A percentile compares a stretch with the other conserved stretches of the same genome.
These are phyloP conservation scores for Chondrosia reniformis DNA, from an alignment of 37 sponge, comb jelly and placozoan genomes.

Conservation along the genomic window DNA sequence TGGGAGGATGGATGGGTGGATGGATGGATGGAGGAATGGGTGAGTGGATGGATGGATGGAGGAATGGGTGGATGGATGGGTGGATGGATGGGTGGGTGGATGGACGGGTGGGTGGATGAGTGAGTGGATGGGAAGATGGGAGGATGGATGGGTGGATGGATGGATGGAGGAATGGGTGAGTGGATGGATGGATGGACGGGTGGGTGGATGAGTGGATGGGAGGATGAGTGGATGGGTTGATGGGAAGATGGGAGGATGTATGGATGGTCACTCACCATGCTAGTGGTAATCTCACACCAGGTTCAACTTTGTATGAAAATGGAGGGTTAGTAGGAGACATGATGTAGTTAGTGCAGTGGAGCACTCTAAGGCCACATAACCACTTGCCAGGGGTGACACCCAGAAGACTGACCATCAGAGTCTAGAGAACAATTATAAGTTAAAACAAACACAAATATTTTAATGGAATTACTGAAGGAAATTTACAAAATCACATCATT, in stretches of 20 bases:
- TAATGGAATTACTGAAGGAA: too few species aligned
- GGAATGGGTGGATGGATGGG: background rate
- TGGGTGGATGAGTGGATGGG: background rate
- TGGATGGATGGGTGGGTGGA: background rate
- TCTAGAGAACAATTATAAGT: background rate
- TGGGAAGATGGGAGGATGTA: background rate
- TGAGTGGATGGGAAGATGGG: background rate
- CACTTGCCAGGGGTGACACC: conserved; percentile 12
- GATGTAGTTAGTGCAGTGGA: background rate
- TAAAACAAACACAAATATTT: background rate
- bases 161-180: background rate
- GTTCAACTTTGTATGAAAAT: conserved; percentile 28
- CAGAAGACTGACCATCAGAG: background rate
- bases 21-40: too few species aligned
- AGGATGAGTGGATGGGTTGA: background rate
- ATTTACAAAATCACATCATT: too few species aligned
- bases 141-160: background rate
- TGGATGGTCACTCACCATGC: conserved; percentile 11
- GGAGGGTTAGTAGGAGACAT: background rate
- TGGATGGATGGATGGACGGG: too few species aligned
- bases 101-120: background rate
- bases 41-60: background rate
- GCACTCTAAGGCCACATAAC: conserved; percentile 20
- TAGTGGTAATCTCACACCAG: conserved; percentile 27
- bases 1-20: background rate